Base-by-base conservation (phyloP, 2,888 invertebrate species). In the Caenorhabditis plicata region DNA sequence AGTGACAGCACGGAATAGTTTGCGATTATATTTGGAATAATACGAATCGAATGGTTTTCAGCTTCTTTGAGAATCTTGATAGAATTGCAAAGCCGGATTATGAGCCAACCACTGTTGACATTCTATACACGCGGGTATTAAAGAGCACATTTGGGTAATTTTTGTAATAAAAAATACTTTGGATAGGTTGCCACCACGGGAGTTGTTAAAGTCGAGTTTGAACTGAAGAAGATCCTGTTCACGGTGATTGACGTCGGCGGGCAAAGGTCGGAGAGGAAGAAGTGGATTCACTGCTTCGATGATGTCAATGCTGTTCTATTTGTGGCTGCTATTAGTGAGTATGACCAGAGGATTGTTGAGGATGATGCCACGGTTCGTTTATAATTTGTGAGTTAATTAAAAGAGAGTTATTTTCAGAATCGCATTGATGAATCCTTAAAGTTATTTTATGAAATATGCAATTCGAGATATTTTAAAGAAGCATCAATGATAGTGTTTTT, bases 281-380 rank as follows among this genome's bases (percentile, higher is more conserved):
- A 71, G 56, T 77, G 77, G 77, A 69, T 76, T 31, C 75, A 77
- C 52, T 67, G 64, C 36, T 77, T 77, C 48, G 77, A 75, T 43
- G 65, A 74, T 35, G 65, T 63, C n/a, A 64, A 73, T 27, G 75
- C 72, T 3, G 49, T 78, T 20, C 68, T 78, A 4, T 78, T 70
- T 55, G 66, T 77, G 4, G 69, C 64, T 1, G 77, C 78, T n/a
- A 63, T 78, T 13, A 64, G 60, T 15, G 78, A 78, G 39, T 78
- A 68, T 39, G 75, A 78, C 39, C 75, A 77, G 40, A 54, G 50
- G n/a, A 38, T 73, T 4, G 44, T 56, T 7, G 78, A 78, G 46
- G 74, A 77, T 48, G 53, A 67, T 13, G 32, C 38, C 9, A 73
- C 71, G 50, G 77, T 77, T 29, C 20, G 49, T 5, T 35, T 25